Conservation (phyloP, 2,797 vertebrate species). For the Tapirus indicus region DNA sequence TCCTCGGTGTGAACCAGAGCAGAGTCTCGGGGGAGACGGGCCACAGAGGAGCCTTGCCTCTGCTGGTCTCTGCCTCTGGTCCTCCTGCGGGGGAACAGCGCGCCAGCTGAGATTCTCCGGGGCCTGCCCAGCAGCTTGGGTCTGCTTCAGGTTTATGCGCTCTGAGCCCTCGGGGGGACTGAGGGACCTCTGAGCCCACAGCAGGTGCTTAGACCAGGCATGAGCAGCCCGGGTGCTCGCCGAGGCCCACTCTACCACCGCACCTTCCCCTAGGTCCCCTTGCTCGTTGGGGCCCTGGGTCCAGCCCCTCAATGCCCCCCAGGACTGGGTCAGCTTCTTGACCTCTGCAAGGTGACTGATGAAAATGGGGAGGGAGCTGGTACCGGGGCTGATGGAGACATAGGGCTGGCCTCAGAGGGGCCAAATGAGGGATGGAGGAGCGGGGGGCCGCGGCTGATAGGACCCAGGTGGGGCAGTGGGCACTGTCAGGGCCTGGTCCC, state of each 20-base stretch:
- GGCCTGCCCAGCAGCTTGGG: not conserved
- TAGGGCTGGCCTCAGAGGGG: not conserved
- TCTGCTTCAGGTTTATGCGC: not conserved
- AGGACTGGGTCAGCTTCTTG: not conserved
- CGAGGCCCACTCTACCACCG: not conserved
- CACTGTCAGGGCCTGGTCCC: not conserved
- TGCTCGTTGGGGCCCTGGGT: not conserved
- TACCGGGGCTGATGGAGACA: not conserved
- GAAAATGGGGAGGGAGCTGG: not conserved
- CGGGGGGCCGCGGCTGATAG: not conserved
- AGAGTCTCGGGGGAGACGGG: not conserved
- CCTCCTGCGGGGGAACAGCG: not conserved
- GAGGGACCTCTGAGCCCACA: not conserved
- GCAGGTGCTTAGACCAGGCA: too few relatives aligned
- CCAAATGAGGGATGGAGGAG: too few relatives aligned
- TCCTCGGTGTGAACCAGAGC: not conserved
- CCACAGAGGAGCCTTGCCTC: not conserved
- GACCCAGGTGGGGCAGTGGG: not conserved
- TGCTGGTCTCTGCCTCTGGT: not conserved
- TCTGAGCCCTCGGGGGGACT: not conserved
- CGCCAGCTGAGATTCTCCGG: not conserved
- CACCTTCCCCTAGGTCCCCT: fast-evolving
- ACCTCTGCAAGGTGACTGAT: not conserved
- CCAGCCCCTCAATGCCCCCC: not conserved
- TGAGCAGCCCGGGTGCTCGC: not conserved